A percentile compares a stretch with the other conserved stretches of the same genome.
phyloP scores from a whole-genome alignment of 2,888 invertebrate genomes.

The Allacma fusca region DNA sequence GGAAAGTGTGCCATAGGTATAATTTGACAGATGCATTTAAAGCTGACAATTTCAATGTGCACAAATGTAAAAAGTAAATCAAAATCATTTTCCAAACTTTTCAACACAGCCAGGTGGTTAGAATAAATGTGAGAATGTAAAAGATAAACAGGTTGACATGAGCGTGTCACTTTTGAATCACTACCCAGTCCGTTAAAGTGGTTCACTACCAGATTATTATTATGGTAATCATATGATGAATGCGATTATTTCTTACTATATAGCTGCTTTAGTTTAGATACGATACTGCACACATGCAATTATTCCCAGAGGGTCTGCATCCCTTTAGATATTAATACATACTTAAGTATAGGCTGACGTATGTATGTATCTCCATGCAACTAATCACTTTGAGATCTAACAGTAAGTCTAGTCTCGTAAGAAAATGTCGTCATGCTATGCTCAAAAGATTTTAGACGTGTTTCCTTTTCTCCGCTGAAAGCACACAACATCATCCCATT shows the following conservation, averaged over 20 bases:
- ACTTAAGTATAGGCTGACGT: neutral
- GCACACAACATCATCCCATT: neutral
- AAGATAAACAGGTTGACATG: slow-evolving; percentile 11
- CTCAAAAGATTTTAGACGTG: neutral
- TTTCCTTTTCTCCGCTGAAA: slow-evolving; percentile 8
- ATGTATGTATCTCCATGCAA: too few relatives aligned
- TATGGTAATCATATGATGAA: slow-evolving; percentile 12
- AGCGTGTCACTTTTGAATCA: slow-evolving; percentile 4
- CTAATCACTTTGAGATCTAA: too few relatives aligned
- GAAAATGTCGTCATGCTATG: neutral
- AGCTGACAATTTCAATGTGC: neutral
- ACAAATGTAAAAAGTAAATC: slow-evolving; percentile 12
- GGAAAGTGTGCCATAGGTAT: neutral
- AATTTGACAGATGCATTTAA: neutral
- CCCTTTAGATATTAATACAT: neutral
- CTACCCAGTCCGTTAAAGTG: slow-evolving; percentile 5
- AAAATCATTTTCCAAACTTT: slow-evolving; percentile 2
- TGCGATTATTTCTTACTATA: neutral
- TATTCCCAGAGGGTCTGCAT: neutral
- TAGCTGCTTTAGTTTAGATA: neutral
- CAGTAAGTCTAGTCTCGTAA: too few relatives aligned
- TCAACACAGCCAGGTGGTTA: neutral
- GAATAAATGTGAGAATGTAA: neutral
- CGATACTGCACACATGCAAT: neutral
- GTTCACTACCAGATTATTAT: slow-evolving; percentile 12